Evolutionary conservation across 2,113 vertebrate species (phyloP).

Genomic region (Notothenia rossii): DNA sequence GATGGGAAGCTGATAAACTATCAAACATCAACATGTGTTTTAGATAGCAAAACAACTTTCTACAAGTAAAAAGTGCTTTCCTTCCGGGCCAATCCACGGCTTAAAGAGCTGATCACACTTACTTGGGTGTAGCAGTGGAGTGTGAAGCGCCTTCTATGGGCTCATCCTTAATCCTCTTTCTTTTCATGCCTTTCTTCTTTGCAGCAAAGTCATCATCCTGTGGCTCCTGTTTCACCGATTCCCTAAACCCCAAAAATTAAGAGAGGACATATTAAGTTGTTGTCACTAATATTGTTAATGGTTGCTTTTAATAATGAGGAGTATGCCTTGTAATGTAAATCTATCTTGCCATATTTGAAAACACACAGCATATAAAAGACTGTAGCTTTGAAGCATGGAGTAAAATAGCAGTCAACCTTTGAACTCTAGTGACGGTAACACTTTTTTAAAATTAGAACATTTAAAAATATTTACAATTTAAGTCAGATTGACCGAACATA

Average conservation of each 20-base stretch:
- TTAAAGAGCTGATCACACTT: slow-evolving; percentile 27
- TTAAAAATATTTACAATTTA: not conserved
- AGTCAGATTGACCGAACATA: not conserved
- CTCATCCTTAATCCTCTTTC: slow-evolving; percentile 77
- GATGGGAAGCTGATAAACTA: not conserved
- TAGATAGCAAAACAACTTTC: not conserved
- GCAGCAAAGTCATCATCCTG: slow-evolving; percentile 64
- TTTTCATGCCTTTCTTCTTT: slow-evolving; percentile 72
- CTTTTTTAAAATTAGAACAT: not conserved
- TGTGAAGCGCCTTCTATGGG: slow-evolving; percentile 14
- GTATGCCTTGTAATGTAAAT: not conserved
- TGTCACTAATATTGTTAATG: not conserved
- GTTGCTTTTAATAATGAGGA: not conserved
- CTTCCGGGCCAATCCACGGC: not conserved
- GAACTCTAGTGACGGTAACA: not conserved
- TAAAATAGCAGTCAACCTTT: not conserved
- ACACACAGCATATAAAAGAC: not conserved
- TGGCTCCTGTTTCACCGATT: slow-evolving; percentile 59
- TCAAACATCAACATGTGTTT: not conserved
- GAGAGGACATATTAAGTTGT: not conserved
- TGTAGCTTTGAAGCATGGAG: not conserved
- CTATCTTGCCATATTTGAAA: not conserved
- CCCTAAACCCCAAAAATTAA: slow-evolving; percentile 27
- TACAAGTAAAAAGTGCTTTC: not conserved
- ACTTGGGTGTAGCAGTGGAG: slow-evolving; percentile 29